phyloP scores from a whole-genome alignment of 1,140 invertebrate species.

The Plutomurus gul region DNA sequence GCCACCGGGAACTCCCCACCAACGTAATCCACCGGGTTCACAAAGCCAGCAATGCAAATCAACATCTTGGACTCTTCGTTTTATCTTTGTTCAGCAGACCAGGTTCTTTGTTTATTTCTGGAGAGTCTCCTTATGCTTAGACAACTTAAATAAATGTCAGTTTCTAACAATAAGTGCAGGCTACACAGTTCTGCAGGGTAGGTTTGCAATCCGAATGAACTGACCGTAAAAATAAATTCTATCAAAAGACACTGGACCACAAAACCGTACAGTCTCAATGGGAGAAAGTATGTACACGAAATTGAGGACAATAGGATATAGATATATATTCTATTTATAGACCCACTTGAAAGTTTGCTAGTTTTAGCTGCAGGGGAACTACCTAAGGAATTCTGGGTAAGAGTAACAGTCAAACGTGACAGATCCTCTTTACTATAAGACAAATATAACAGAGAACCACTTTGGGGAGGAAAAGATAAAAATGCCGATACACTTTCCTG shows the following conservation, averaged over 20 bases:
- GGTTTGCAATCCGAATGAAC: background rate
- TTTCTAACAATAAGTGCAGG: no score
- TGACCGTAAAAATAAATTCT: background rate
- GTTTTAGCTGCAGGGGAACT: no score
- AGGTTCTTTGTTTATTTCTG: background rate
- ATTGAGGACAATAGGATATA: no score
- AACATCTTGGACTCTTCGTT: conserved; percentile 45
- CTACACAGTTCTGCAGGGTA: no score
- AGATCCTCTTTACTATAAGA: background rate
- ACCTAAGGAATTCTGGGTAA: no score
- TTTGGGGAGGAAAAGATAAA: background rate
- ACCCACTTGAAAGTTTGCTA: no score
- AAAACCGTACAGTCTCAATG: no score
- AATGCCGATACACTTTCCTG: background rate
- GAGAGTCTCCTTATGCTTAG: no score
- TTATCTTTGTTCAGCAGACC: background rate
- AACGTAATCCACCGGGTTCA: conserved; percentile 46
- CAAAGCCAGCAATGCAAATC: conserved; percentile 51
- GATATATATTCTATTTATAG: no score
- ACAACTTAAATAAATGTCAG: no score
- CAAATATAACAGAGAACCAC: background rate
- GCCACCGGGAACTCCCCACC: conserved; percentile 46
- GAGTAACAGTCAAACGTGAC: background rate
- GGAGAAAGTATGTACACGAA: no score
- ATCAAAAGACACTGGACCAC: background rate